A percentile compares a stretch with the other conserved stretches of the same genome.
These are phyloP conservation scores for Sus scrofa DNA, from an alignment of 2,113 vertebrate species.

Conservation along the genomic window T2T-Sscrofa CM000825.6:68766001-68766500, in stretches of 20 bases:
- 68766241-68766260: not conserved
- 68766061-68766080: conserved; percentile 85
- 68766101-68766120: conserved; percentile 81
- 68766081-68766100: conserved; percentile 82
- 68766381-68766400: not conserved
- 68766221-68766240: conserved; percentile 41
- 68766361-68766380: conserved; percentile 41
- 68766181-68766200: conserved; percentile 40
- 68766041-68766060: conserved; percentile 84
- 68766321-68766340: not conserved
- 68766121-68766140: conserved; percentile 71
- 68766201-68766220: conserved; percentile 19
- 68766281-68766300: conserved; percentile 38
- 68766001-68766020: conserved; percentile 83
- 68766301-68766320: not conserved
- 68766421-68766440: not conserved
- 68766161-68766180: conserved; percentile 53
- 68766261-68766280: not conserved
- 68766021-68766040: conserved; percentile 84
- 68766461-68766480: not conserved
- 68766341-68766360: conserved; percentile 38
- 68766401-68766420: not conserved
- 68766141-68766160: conserved; percentile 82
- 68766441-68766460: not conserved
- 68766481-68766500: not conserved